A percentile compares a stretch with the other conserved stretches of the same genome.
Evolutionary conservation across 2,888 invertebrate genomes (phyloP).

Genomic region (Celastrina argiolus): DNA sequence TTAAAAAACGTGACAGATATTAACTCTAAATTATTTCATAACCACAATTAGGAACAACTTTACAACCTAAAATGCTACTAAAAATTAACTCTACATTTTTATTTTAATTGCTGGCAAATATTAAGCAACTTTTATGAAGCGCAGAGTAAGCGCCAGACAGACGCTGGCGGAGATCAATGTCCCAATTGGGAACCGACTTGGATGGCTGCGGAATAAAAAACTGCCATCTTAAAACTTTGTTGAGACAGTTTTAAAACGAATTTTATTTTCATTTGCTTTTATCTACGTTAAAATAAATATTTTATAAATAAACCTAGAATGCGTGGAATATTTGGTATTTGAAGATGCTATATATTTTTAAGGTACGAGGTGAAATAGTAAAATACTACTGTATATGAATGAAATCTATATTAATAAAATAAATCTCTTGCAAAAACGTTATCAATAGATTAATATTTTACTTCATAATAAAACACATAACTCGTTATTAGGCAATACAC

Average conservation of each 20-base stretch:
- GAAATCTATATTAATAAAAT: too few relatives aligned
- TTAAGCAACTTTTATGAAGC: constrained; percentile 33
- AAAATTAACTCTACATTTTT: neutral
- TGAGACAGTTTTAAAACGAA: constrained; percentile 22
- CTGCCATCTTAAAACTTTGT: constrained; percentile 23
- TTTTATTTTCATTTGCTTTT: constrained; percentile 16
- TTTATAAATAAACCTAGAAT: neutral
- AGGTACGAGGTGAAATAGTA: too few relatives aligned
- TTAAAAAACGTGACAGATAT: neutral
- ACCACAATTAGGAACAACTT: too few relatives aligned
- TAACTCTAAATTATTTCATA: neutral
- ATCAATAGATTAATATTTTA: too few relatives aligned
- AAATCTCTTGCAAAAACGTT: too few relatives aligned
- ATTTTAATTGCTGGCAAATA: constrained; percentile 5
- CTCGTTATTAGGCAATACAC: constrained; percentile 14
- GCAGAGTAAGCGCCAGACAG: constrained; percentile 49
- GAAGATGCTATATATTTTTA: too few relatives aligned
- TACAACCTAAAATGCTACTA: neutral
- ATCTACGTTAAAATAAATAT: constrained; percentile 31
- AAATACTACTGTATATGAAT: too few relatives aligned
- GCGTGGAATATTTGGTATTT: too few relatives aligned
- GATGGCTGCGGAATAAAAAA: constrained; percentile 26
- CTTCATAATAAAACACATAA: neutral
- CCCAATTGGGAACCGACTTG: constrained; percentile 54
- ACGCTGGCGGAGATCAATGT: constrained; percentile 56